Base-by-base conservation (phyloP, 2,888 invertebrate genomes). In the Patella pellucida region DNA sequence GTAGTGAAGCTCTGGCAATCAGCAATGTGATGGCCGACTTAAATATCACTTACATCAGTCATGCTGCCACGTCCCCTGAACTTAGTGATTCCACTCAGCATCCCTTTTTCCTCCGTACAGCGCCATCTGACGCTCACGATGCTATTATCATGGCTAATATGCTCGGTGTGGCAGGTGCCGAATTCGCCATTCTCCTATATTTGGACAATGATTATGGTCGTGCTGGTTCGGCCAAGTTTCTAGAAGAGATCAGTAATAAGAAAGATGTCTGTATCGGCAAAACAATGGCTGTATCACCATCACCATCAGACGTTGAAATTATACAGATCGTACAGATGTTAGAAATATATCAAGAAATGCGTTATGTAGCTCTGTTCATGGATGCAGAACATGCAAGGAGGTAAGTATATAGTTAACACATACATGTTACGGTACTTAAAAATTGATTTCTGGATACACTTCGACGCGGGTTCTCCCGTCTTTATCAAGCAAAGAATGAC, bases 1-100 rank as follows among this genome's bases (percentile, higher is more conserved):
- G 84, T 72, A 73, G 70, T 2, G 83, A 86, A 70, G 85, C 86
- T 9, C 71, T 83, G 62, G 78, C 78, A 1, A 79, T 84, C 14
- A 84, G 85, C 3, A 56, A 56, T 9, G 88, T 93, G 79, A 87
- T 93, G 67, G 85, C 92, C 27, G 89, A 93, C 62, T 92, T 93
- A 88, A 88, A 92, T 67, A 91, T 93, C 62, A 93, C 93, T 1
- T 92, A 92, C 84, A 87, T 91, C 50, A 83, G 83, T 9, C 82
- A 82, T 56, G 78, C 84, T n/a, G 87, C 88, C 7, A 85, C 86
- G 7, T 80, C 87, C 7, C 72, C 82, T 3, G 62, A 69, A 50
- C 82, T 87, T 7, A 82, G 80, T 56, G 71, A 82, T 69, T 54
- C 74, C 3, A 71, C 69, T 16, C 70, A 70, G 27, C 86, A 82